Conservation (phyloP, 2,113 vertebrate genomes). For the Indri indri region DNA sequence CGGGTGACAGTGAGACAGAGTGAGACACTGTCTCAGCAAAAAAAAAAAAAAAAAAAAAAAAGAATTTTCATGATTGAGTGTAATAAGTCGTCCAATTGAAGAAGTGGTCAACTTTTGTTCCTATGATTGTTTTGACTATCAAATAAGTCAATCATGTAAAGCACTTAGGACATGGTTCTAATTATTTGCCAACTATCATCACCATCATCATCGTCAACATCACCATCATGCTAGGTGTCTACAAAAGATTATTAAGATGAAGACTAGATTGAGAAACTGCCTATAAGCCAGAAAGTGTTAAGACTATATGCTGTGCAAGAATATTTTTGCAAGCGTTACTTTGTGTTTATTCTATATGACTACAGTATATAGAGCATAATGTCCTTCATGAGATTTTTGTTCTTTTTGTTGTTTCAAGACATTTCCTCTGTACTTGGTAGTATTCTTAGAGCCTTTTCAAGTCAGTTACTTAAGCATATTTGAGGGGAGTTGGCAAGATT, state of each 20-base stretch:
- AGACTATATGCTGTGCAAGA: not conserved
- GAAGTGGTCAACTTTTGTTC: not conserved
- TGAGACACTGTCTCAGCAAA: no score
- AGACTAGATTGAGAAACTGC: not conserved
- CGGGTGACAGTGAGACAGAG: no score
- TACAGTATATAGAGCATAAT: not conserved
- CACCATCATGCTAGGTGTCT: not conserved
- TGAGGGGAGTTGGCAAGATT: not conserved
- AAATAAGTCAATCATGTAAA: not conserved
- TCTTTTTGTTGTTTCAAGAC: conserved; percentile 20
- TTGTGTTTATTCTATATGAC: not conserved
- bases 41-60: no score
- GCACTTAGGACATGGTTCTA: not conserved
- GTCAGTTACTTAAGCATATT: not conserved
- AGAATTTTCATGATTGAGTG: not conserved
- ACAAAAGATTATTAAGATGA: not conserved
- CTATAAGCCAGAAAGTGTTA: not conserved
- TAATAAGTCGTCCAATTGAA: not conserved
- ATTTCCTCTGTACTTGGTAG: not conserved
- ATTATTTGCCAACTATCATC: not conserved
- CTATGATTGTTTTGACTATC: not conserved
- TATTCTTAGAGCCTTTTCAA: conserved; percentile 1
- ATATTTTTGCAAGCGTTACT: not conserved
- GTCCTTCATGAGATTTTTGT: not conserved
- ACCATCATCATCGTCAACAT: not conserved